A percentile compares a stretch with the other conserved stretches of the same genome.
These are phyloP conservation scores for Octonoba sinensis DNA, from an alignment of 2,888 invertebrate species.

Conservation along the genomic window DNA sequence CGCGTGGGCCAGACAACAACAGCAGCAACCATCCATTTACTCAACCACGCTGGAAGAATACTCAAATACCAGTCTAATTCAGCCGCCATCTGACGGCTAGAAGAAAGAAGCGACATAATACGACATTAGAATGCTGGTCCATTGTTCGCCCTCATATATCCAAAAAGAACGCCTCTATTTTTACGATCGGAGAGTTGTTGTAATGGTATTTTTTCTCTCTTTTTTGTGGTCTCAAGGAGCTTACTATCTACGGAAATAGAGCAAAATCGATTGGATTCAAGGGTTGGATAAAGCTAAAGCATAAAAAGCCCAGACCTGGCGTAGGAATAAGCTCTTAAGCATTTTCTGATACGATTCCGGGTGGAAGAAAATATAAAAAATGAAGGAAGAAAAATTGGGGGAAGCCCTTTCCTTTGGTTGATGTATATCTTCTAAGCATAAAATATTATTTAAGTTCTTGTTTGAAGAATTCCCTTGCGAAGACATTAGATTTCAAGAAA, in stretches of 20 bases:
- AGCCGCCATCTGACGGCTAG: constrained; percentile 34
- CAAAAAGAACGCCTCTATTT: constrained; percentile 54
- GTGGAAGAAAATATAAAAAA: constrained; percentile 36
- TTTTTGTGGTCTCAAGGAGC: constrained; percentile 25
- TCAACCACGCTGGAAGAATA: not conserved
- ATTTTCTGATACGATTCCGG: constrained; percentile 59
- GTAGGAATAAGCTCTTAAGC: constrained; percentile 49
- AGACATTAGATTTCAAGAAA: constrained; percentile 28
- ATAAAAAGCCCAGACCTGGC: constrained; percentile 22
- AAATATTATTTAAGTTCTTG: constrained; percentile 59
- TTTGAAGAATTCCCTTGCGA: constrained; percentile 5
- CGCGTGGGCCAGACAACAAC: not conserved
- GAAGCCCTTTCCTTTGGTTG: constrained; percentile 28
- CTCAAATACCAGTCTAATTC: constrained; percentile 26
- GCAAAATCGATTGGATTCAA: constrained; percentile 49
- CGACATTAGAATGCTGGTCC: constrained; percentile 54
- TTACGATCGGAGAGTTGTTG: constrained; percentile 57
- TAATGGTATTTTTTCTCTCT: constrained; percentile 10
- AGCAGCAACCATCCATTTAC: constrained; percentile 16
- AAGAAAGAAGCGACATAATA: constrained; percentile 32
- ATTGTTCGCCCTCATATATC: constrained; percentile 55
- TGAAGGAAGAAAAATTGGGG: constrained; percentile 17
- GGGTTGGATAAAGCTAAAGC: constrained; percentile 26
- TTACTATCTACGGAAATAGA: constrained; percentile 54
- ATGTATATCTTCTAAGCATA: constrained; percentile 39